phyloP scores from a whole-genome alignment of 2,888 invertebrate genomes.

The Perizoma affinitatum region DNA sequence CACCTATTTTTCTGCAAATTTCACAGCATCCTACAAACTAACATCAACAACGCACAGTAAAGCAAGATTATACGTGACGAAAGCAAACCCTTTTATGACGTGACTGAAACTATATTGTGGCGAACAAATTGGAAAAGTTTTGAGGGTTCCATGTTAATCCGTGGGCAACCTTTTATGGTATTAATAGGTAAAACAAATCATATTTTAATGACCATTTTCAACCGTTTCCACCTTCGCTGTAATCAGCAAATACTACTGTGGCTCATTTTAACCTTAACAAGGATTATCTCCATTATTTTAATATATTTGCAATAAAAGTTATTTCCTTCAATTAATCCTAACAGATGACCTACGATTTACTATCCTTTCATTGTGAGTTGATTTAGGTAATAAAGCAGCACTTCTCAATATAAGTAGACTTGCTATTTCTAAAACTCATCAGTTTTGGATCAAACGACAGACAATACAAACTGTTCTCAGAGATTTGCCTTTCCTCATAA shows the following conservation, averaged over 20 bases:
- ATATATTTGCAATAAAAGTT: background rate
- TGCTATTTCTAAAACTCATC: slow-evolving; percentile 39
- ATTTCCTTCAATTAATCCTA: slow-evolving; percentile 25
- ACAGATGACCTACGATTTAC: slow-evolving; percentile 10
- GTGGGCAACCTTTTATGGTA: too few species aligned
- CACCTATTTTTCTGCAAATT: background rate
- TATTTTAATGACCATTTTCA: too few species aligned
- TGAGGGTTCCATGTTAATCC: too few species aligned
- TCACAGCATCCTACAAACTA: background rate
- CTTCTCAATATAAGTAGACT: slow-evolving; percentile 52
- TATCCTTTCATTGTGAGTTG: slow-evolving; percentile 1
- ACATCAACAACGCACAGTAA: background rate
- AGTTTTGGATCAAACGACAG: slow-evolving; percentile 49
- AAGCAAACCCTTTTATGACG: too few species aligned
- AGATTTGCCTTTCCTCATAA: slow-evolving; percentile 45
- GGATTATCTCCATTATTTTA: slow-evolving; percentile 6
- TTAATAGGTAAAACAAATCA: too few species aligned
- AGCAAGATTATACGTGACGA: too few species aligned
- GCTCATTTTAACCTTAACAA: slow-evolving; percentile 4
- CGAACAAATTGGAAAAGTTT: too few species aligned
- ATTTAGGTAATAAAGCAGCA: background rate
- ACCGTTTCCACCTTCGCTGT: too few species aligned
- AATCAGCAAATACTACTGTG: too few species aligned
- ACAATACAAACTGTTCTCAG: slow-evolving; percentile 61
- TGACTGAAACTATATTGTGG: too few species aligned